Percentiles rank a stretch among this genome's conserved stretches.
Conservation (phyloP, 2,113 vertebrate genomes). For the Pongo abelii region DNA sequence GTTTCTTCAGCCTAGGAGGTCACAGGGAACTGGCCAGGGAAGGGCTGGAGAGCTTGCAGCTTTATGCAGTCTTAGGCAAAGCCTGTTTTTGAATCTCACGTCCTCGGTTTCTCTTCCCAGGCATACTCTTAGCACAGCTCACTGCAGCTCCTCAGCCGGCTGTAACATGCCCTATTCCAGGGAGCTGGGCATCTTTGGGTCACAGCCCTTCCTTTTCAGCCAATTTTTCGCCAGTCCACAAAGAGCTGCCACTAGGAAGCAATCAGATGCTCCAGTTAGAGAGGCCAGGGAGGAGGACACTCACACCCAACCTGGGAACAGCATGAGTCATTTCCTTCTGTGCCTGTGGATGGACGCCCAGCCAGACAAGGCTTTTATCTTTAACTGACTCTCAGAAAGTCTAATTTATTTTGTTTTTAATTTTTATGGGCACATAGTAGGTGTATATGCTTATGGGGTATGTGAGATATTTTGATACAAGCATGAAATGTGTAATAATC, state of each 20-base stretch:
- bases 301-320: no score
- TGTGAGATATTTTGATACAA: no score
- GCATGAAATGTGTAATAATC: no score
- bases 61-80: background rate
- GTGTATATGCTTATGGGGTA: no score
- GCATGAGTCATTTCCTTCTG: background rate
- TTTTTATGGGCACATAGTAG: no score
- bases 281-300: background rate
- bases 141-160: background rate
- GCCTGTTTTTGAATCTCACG: background rate
- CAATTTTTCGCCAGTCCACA: background rate
- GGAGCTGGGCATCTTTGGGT: background rate
- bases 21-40: background rate
- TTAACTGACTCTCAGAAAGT: constrained; percentile 32
- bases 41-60: background rate
- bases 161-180: background rate
- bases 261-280: background rate
- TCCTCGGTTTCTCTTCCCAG: background rate
- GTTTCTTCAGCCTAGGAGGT: background rate
- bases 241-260: background rate
- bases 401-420: background rate
- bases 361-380: background rate
- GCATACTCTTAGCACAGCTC: background rate
- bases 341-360: background rate
- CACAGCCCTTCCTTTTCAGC: background rate